These are phyloP conservation scores for Artibeus lituratus DNA, from an alignment of 2,797 vertebrate genomes.

Conservation along the genomic window DNA sequence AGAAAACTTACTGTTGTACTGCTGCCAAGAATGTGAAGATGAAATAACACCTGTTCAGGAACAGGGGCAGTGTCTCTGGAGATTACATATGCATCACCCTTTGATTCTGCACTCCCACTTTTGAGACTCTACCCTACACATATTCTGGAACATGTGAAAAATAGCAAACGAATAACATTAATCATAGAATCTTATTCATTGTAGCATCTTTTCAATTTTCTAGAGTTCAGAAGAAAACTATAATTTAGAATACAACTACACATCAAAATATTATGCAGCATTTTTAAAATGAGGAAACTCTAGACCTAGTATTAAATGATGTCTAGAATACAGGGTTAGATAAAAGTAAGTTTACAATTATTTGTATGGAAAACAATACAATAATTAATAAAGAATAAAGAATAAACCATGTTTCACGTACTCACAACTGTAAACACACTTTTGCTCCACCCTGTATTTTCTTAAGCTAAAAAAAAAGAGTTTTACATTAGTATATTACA, in stretches of 20 bases:
- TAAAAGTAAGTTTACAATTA: background rate
- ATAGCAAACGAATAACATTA: background rate
- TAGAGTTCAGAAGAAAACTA: background rate
- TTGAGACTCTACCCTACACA: background rate
- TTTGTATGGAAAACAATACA: background rate
- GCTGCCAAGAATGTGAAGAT: background rate
- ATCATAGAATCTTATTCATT: background rate
- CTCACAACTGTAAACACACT: background rate
- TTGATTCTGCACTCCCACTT: background rate
- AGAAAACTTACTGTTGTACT: background rate
- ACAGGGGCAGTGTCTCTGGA: background rate
- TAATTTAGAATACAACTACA: background rate
- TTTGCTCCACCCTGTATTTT: background rate
- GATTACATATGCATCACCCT: background rate
- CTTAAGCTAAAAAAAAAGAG: background rate
- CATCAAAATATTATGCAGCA: background rate
- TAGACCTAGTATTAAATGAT: background rate
- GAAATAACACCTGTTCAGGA: background rate
- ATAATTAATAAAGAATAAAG: background rate
- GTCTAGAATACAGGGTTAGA: background rate
- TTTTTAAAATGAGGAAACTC: background rate
- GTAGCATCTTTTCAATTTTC: background rate
- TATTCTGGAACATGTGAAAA: background rate
- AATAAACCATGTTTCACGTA: background rate
- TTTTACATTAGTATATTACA: background rate